Evolutionary conservation across 2,113 vertebrate genomes (phyloP).

Genomic region (Barnardius zonarius): DNA sequence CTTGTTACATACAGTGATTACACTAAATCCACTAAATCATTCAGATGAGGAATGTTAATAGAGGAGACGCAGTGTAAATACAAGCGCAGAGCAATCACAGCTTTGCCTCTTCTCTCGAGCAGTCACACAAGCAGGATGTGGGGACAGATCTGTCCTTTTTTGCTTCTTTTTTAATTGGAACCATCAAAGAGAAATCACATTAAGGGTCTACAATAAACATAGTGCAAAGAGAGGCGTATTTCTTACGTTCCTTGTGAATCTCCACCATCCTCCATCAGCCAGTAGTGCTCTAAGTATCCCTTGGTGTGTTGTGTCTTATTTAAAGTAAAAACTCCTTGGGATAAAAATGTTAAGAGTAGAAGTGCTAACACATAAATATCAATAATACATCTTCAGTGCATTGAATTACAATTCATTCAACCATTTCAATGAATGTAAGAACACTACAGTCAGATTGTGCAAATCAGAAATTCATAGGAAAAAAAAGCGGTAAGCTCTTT

Average conservation of each 20-base stretch:
- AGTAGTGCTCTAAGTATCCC: background rate
- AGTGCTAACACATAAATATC: background rate
- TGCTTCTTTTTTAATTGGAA: background rate
- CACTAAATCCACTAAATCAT: conserved; percentile 10
- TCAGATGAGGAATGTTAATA: conserved; percentile 1
- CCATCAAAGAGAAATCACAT: background rate
- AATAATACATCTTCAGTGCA: background rate
- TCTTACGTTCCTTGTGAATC: background rate
- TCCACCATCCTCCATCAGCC: background rate
- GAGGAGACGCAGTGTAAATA: background rate
- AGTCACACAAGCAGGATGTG: background rate
- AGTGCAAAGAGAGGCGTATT: background rate
- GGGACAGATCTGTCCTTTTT: background rate
- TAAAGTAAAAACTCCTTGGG: background rate
- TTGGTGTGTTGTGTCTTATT: background rate
- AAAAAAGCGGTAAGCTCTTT: background rate
- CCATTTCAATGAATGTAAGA: background rate
- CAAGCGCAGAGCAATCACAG: background rate
- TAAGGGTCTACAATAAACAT: background rate
- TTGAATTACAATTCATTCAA: background rate
- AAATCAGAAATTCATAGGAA: background rate
- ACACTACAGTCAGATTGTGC: background rate
- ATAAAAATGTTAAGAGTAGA: background rate
- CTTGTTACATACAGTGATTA: conserved; percentile 1
- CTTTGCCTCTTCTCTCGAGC: background rate